Base-by-base conservation (phyloP, 53 echinoderm and acorn worm species). In the Arbacia lixula region DNA sequence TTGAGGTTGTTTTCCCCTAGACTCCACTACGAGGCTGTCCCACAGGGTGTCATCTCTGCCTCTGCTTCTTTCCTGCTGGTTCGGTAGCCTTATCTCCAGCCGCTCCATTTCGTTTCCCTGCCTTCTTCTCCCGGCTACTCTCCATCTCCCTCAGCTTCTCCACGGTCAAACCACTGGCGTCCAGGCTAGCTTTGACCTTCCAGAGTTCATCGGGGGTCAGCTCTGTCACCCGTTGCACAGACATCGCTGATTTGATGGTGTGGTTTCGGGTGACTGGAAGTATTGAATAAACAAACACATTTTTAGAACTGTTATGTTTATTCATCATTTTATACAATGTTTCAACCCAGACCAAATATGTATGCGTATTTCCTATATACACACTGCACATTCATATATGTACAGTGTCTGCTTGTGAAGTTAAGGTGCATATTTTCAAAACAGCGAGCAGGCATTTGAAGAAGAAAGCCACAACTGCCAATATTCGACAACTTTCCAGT, bases 211-310 rank as follows among this genome's bases (percentile, higher is more conserved):
- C 50, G 0, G 71, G 64, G 37, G 85, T 21, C 1, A 95, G 36
- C 10, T 90, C 85, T 6, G 9, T 52, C 16, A 92, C 76, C n/a
- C 86, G 66, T 61, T 85, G 84, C 0, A 95, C 50, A 11, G 92
- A 90, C 84, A 95, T 87, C 19, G 88, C 87, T 19, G 95, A 92
- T 60, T 85, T 87, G 20, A 92, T 83, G 35, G 95, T 92, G 53
- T 85, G 73, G 33, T 85, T 80, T 51, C 93, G 78, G 16, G 95
- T 78, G 22, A 58, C 78, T 57, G 57, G 28, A 75, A 75, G n/a
- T 12, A 54, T n/a, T 10, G 27, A 43, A 35, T 8, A 3, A 35
- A 0, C n/a, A n/a, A n/a, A n/a, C n/a, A n/a, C n/a, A n/a, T n/a
- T n/a, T n/a, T n/a, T n/a, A n/a, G n/a, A n/a, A n/a, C n/a, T n/a